Evolutionary conservation across 2,888 invertebrate genomes (phyloP).

Genomic region (Hirtodrosophila histrioides): DNA sequence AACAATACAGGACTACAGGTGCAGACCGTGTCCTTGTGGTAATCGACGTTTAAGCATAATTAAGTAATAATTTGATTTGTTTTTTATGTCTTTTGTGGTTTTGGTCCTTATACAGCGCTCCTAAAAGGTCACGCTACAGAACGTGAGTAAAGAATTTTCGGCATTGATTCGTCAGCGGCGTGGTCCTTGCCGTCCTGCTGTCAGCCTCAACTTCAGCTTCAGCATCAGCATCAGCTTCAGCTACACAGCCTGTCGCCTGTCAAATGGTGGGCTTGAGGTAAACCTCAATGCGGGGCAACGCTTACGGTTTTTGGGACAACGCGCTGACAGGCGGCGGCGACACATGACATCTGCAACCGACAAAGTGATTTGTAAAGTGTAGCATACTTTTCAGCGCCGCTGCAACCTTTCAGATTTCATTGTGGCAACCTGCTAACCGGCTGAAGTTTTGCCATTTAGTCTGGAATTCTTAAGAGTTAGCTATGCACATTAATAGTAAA

Average conservation of each 20-base stretch:
- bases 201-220: slow-evolving; percentile 6
- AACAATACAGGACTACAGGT: slow-evolving; percentile 21
- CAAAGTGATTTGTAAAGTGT: slow-evolving; percentile 50
- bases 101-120: background rate
- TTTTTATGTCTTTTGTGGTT: slow-evolving; percentile 26
- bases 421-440: slow-evolving; percentile 13
- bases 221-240: slow-evolving; percentile 5
- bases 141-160: slow-evolving; percentile 6
- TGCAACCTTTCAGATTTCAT: slow-evolving; percentile 1
- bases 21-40: slow-evolving; percentile 33
- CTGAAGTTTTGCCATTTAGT: slow-evolving; percentile 5
- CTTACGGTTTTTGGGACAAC: slow-evolving; percentile 36
- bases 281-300: slow-evolving; percentile 47
- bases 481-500: background rate
- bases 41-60: slow-evolving; percentile 70
- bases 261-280: slow-evolving; percentile 45
- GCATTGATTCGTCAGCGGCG: slow-evolving; percentile 4
- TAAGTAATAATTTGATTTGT: slow-evolving; percentile 73
- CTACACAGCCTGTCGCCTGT: slow-evolving; percentile 32
- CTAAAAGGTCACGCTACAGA: slow-evolving; percentile 3
- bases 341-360: slow-evolving; percentile 54
- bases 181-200: slow-evolving; percentile 13
- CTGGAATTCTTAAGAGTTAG: slow-evolving; percentile 8
- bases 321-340: slow-evolving; percentile 46
- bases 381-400: slow-evolving; percentile 33